Percentiles rank a stretch among this genome's conserved stretches.
phyloP scores from a whole-genome alignment of 2,888 invertebrate species.

The Acleris holmiana region DNA sequence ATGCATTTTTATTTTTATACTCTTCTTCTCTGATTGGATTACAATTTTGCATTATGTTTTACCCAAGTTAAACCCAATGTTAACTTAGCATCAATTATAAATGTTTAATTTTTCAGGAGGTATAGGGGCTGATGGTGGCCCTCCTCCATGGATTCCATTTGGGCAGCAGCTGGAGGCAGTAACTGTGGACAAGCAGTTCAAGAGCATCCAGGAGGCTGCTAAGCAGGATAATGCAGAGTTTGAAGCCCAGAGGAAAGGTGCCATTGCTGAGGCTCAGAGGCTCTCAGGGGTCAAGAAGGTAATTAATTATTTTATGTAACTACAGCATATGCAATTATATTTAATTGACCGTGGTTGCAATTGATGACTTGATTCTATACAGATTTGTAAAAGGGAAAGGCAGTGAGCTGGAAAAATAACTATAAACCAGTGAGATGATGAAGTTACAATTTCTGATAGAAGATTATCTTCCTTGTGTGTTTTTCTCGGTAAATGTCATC shows the following conservation, averaged over 20 bases:
- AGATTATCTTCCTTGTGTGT: too few species aligned
- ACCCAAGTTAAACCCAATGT: not conserved
- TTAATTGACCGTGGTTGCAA: conserved; percentile 4
- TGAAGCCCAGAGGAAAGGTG: conserved; percentile 94
- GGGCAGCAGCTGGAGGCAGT: conserved; percentile 89
- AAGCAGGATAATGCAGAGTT: conserved; percentile 93
- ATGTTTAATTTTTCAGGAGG: conserved; percentile 63
- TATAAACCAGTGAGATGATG: too few species aligned
- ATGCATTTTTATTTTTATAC: too few species aligned
- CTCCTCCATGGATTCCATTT: conserved; percentile 96
- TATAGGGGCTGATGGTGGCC: conserved; percentile 89
- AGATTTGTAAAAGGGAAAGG: too few species aligned
- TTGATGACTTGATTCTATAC: too few species aligned
- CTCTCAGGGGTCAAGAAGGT: conserved; percentile 84
- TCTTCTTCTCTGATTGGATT: too few species aligned
- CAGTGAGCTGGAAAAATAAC: too few species aligned
- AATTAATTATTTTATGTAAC: conserved; percentile 44
- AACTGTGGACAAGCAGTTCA: conserved; percentile 87
- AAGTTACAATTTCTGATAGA: too few species aligned
- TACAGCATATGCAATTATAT: not conserved
- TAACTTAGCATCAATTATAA: not conserved
- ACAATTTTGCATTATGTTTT: too few species aligned
- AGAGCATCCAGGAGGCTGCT: conserved; percentile 85
- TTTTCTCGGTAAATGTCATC: too few species aligned
- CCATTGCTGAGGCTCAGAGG: conserved; percentile 94